phyloP scores from a whole-genome alignment of 37 sponge, comb jelly and placozoan species.

The Hormiphora californensis region DNA sequence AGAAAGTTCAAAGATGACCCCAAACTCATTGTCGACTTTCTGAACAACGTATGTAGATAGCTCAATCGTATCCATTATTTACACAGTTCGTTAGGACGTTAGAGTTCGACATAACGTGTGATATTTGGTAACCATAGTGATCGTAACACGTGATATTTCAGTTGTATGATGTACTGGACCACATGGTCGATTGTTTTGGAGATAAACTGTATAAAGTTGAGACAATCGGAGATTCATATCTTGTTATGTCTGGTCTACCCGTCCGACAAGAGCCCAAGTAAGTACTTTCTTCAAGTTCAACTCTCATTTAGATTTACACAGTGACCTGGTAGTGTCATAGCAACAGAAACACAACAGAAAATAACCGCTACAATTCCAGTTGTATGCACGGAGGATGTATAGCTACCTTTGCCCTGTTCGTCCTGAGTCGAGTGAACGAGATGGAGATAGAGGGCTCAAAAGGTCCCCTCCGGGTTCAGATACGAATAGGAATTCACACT shows the following conservation, averaged over 20 bases:
- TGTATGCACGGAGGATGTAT: slow-evolving; percentile 18
- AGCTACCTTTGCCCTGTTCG: slow-evolving; percentile 31
- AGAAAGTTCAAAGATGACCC: slow-evolving; percentile 26
- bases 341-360: not conserved
- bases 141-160: not conserved
- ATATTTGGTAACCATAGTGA: no score
- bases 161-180: slow-evolving; percentile 13
- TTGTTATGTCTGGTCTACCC: slow-evolving; percentile 47
- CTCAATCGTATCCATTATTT: not conserved
- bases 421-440: slow-evolving; percentile 26
- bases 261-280: slow-evolving; percentile 6
- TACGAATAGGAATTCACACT: slow-evolving; percentile 23
- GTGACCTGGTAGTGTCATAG: no score
- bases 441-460: slow-evolving; percentile 39
- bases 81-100: not conserved
- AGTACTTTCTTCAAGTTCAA: no score
- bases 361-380: not conserved
- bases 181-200: not conserved
- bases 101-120: no score
- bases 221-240: slow-evolving; percentile 34
- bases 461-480: not conserved
- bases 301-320: no score
- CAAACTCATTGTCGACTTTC: slow-evolving; percentile 27
- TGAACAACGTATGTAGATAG: not conserved
- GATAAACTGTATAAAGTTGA: slow-evolving; percentile 43